These are phyloP conservation scores for Branchinecta lynchi DNA, from an alignment of 1,140 invertebrate species.

Conservation along the genomic window DNA sequence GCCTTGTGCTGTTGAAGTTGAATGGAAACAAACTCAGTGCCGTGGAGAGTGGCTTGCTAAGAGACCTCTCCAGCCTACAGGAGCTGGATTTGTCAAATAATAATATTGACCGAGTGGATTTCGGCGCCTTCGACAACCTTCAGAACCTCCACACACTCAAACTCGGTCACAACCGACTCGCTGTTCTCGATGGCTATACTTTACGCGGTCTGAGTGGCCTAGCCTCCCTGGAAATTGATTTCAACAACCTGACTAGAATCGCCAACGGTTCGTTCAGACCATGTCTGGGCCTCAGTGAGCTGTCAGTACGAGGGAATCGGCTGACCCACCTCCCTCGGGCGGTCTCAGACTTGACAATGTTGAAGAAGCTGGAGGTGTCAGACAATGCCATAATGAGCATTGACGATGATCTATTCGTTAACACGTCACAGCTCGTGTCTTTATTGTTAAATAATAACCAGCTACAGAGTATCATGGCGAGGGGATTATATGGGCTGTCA, in stretches of 20 bases:
- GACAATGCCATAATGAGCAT: constrained; percentile 57
- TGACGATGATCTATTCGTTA: constrained; percentile 61
- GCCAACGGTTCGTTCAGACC: constrained; percentile 58
- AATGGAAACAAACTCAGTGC: constrained; percentile 51
- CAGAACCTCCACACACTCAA: constrained; percentile 57
- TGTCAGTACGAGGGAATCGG: constrained; percentile 68
- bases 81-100: constrained; percentile 60
- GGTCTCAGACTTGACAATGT: constrained; percentile 43
- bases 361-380: constrained; percentile 52
- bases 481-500: constrained; percentile 61
- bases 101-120: constrained; percentile 48
- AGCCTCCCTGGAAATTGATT: constrained; percentile 52
- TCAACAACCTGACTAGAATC: constrained; percentile 50
- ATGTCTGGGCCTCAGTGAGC: constrained; percentile 58
- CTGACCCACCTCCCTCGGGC: constrained; percentile 61
- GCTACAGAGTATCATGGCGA: constrained; percentile 42
- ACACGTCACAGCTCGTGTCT: constrained; percentile 64
- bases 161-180: constrained; percentile 53
- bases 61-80: constrained; percentile 55
- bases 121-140: constrained; percentile 55
- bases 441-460: constrained; percentile 64
- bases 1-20: constrained; percentile 56
- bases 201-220: constrained; percentile 53
- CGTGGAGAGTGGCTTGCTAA: constrained; percentile 53
- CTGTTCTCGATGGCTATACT: constrained; percentile 47